Percentiles rank a stretch among this genome's conserved stretches.
Evolutionary conservation across 2,797 vertebrate genomes (phyloP).

Genomic region (Picus viridis): DNA sequence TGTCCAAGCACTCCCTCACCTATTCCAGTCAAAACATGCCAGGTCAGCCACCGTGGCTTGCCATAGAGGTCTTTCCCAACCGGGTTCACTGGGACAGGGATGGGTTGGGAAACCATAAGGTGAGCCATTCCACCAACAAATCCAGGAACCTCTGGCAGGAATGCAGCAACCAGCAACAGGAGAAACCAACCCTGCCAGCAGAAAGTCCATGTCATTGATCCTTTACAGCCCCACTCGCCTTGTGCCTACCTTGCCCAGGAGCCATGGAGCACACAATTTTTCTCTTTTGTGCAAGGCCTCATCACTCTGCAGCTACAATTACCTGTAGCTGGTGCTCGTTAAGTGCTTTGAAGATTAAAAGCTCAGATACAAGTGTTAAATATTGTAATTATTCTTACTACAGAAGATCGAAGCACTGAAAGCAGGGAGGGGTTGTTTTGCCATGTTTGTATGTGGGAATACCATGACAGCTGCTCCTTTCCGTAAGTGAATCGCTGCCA

Average conservation of each 20-base stretch:
- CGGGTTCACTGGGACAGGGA: background rate
- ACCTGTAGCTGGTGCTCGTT: constrained; percentile 31
- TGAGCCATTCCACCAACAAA: background rate
- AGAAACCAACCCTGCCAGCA: background rate
- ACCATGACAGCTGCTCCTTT: constrained; percentile 60
- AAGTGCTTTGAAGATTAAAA: constrained; percentile 67
- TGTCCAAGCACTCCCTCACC: background rate
- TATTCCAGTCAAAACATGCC: background rate
- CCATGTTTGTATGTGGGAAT: constrained; percentile 58
- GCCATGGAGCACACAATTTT: background rate
- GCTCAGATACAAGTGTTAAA: constrained; percentile 66
- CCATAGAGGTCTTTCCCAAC: background rate
- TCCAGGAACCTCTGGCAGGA: background rate
- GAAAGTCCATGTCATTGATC: accelerated
- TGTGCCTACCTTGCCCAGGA: background rate
- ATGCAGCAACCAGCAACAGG: accelerated
- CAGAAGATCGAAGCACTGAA: constrained; percentile 50
- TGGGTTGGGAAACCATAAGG: background rate
- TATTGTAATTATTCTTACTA: constrained; percentile 70
- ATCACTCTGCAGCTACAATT: constrained; percentile 56
- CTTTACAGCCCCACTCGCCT: background rate
- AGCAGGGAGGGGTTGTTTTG: constrained; percentile 64
- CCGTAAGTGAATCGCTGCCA: constrained; percentile 49
- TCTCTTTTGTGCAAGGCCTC: constrained; percentile 8
- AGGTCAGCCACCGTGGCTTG: background rate